Evolutionary conservation across 2,113 vertebrate genomes (phyloP), one percentile per base, ranked within the genome.

Genomic region (Pygathrix nemaeus): DNA sequence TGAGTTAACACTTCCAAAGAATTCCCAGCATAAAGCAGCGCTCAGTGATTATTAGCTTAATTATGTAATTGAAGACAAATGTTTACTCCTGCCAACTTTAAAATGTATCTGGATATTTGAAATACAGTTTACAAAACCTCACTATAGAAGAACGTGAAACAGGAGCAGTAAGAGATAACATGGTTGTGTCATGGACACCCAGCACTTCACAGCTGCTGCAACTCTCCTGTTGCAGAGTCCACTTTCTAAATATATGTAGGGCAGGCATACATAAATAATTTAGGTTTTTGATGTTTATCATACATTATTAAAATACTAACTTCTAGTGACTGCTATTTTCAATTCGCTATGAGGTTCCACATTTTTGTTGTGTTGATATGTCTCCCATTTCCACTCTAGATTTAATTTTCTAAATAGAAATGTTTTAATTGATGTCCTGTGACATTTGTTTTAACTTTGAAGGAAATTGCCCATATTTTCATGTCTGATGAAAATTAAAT

Each of bases 181-280:
- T 12, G 20, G 6, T 32, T 81, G 68, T 61, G 43, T 83, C 16
- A 23, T 30, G 8, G 72, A 64, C 80, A 81, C 88, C 59, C 40
- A 55, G 81, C 30, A 61, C 13, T 27, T 52, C 66, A 64, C 85
- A 68, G 52, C 59, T 78, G 9, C 88, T 30, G n/a, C 1, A 7
- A 38, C 27, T 85, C 78, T 94, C 48, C 38, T 11, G 1, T 87
- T 91, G 59, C 87, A 48, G 21, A 38, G 57, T 78, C 55, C 12
- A 6, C 72, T 95, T 93, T 88, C 57, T 86, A 79, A 59, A 76
- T 64, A 52, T 84, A 61, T 75, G 72, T 91, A 76, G 85, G 93
- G 85, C 82, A 70, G 70, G 61, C 40, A 20, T 23, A 9, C 48
- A 59, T 98, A 79, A 97, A 97, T 98, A 96, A 98, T 98, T 97